Percentiles rank a stretch among this genome's conserved stretches.
Evolutionary conservation across 2,113 vertebrate genomes (phyloP).

Genomic region (Leucosticte australis): DNA sequence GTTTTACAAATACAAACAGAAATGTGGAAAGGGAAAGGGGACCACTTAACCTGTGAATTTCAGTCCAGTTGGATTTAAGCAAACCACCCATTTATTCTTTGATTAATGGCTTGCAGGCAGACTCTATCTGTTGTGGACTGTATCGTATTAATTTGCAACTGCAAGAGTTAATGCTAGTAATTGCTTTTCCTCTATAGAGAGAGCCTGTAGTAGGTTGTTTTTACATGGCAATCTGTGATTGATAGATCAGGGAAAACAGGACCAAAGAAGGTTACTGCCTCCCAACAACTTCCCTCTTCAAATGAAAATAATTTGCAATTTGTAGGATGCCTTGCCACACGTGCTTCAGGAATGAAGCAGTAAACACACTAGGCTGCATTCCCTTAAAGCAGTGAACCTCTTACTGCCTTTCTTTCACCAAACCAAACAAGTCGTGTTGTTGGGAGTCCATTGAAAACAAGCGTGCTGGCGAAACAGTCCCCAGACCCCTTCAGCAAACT

Average conservation of each 20-base stretch:
- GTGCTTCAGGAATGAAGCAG: neutral
- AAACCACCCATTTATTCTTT: neutral
- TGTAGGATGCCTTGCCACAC: slow-evolving; percentile 26
- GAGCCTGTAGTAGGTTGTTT: slow-evolving; percentile 41
- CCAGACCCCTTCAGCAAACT: slow-evolving; percentile 61
- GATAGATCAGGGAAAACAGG: slow-evolving; percentile 60
- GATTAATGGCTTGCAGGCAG: neutral
- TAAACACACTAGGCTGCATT: slow-evolving; percentile 29
- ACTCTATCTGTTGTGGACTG: neutral
- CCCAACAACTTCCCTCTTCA: slow-evolving; percentile 24
- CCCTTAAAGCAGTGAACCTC: slow-evolving; percentile 45
- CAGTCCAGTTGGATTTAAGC: neutral
- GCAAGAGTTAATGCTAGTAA: slow-evolving; percentile 59
- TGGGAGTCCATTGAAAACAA: slow-evolving; percentile 45
- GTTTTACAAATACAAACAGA: neutral
- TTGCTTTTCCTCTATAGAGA: slow-evolving; percentile 41
- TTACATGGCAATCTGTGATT: slow-evolving; percentile 50
- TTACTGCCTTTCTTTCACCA: slow-evolving; percentile 33
- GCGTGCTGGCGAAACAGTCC: slow-evolving; percentile 43
- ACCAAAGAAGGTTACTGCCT: slow-evolving; percentile 56
- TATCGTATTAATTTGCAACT: slow-evolving; percentile 43
- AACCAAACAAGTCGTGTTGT: slow-evolving; percentile 37
- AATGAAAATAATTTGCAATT: slow-evolving; percentile 55
- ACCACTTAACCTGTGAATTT: neutral
- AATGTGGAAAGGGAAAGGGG: neutral